Base-by-base conservation (phyloP, 1,140 invertebrate species). In the Drosophila micromelanica region DNA sequence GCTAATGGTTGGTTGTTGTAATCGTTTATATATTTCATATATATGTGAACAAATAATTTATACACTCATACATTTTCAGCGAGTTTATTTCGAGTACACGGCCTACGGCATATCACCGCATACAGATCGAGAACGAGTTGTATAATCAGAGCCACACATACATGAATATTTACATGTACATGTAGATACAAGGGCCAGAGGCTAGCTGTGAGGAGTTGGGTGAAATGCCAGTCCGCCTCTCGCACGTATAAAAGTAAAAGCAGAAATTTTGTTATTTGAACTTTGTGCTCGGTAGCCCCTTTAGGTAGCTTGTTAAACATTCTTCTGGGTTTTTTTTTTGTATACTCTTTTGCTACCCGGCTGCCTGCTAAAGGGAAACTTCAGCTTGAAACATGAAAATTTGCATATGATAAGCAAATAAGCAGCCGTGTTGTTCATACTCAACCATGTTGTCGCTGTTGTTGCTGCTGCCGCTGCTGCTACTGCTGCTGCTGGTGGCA, bases 401-500 rank as follows among this genome's bases (percentile, higher is more conserved):
- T 89, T 87, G 84, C 84, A 89, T 87, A 87, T 84, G 84, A 87
- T 87, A 87, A 87, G 84, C 79, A 87, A 87, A 90, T 89, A 89
- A 89, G 84, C 79, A 80, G 76, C 48, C 40, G 62, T 78, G 75
- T 74, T 56, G 37, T 38, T 65, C 32, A 43, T 59, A 17, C 35
- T 3, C 13, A 54, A 37, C 35, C 49, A 35, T 35, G 32, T 57
- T 55, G 54, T 46, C 51, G 32, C 38, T 51, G 42, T 62, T 76
- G 73, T 35, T 63, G 71, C 15, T 63, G 45, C n/a, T 56, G 17
- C 27, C 55, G 30, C 23, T 63, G 71, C 15, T 63, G 45, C n/a
- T 56, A 13, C 27, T 59, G 30, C 23, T 70, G 59, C 37, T 72
- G 59, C 43, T 76, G 60, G 63, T 69, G 52, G 64, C 63, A 75